phyloP scores from a whole-genome alignment of 2,113 vertebrate species.

The Lycocorax pyrrhopterus region DNA sequence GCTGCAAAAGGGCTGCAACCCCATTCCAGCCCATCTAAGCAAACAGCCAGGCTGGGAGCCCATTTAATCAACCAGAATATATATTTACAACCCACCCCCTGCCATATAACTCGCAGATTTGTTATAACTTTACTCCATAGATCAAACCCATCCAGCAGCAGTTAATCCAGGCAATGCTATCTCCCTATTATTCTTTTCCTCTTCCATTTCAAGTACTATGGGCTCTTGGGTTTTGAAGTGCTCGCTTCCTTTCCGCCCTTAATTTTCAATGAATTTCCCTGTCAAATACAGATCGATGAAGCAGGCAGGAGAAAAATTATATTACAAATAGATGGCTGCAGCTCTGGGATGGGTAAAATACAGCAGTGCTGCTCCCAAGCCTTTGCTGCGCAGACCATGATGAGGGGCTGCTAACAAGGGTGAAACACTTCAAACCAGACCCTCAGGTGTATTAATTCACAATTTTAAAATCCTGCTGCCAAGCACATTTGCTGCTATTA shows the following conservation, averaged over 20 bases:
- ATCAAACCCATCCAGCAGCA: not conserved
- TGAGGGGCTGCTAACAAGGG: not conserved
- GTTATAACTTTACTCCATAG: not conserved
- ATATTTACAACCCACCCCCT: not conserved
- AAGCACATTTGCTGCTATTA: not conserved
- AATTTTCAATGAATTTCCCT: slow-evolving; percentile 30
- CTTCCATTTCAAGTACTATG: not conserved
- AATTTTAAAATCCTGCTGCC: not conserved
- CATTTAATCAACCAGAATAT: not conserved
- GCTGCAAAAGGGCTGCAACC: not conserved
- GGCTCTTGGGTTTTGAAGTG: not conserved
- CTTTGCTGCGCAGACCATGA: not conserved
- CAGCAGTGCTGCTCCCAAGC: not conserved
- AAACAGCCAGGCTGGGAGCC: not conserved
- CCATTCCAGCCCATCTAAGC: not conserved
- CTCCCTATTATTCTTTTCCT: not conserved
- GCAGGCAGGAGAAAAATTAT: slow-evolving; percentile 1
- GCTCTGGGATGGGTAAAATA: not conserved
- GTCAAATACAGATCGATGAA: not conserved
- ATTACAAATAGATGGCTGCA: not conserved
- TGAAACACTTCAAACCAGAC: not conserved
- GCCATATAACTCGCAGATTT: not conserved
- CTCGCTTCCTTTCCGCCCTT: not conserved
- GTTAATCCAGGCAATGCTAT: not conserved
- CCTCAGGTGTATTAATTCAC: not conserved